A percentile compares a stretch with the other conserved stretches of the same genome.
Evolutionary conservation across 2,888 invertebrate species (phyloP).

Genomic region (Drosophila sordidula): DNA sequence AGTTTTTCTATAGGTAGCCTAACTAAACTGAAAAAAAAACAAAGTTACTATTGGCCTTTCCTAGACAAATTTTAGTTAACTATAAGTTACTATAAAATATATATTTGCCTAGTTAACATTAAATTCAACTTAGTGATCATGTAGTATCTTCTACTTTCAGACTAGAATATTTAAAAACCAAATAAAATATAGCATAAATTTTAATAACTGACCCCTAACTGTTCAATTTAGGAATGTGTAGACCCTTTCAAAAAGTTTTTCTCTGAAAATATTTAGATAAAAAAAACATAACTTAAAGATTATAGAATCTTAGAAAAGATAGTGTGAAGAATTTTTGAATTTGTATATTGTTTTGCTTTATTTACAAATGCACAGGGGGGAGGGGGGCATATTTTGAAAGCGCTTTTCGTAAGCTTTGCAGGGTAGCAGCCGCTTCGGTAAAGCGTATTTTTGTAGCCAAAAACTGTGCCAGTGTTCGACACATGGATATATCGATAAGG

Average conservation of each 20-base stretch:
- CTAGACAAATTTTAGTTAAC: too few species aligned
- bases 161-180: background rate
- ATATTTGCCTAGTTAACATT: background rate
- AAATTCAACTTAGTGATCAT: background rate
- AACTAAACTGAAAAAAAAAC: background rate
- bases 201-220: background rate
- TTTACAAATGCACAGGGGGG: constrained; percentile 48
- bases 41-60: too few species aligned
- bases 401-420: constrained; percentile 51
- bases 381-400: constrained; percentile 36
- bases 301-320: constrained; percentile 11
- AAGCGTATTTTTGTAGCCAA: constrained; percentile 33
- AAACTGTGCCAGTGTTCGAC: constrained; percentile 33
- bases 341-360: constrained; percentile 30
- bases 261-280: background rate
- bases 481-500: constrained; percentile 24
- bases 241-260: too few species aligned
- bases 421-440: constrained; percentile 59
- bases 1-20: background rate
- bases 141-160: too few species aligned
- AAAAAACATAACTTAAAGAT: constrained; percentile 4
- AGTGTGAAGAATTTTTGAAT: constrained; percentile 55
- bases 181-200: background rate
- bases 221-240: too few species aligned
- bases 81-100: background rate